Evolutionary conservation across 2,113 vertebrate genomes (phyloP), one percentile per base, ranked within the genome.

Genomic region (Cygnus atratus): DNA sequence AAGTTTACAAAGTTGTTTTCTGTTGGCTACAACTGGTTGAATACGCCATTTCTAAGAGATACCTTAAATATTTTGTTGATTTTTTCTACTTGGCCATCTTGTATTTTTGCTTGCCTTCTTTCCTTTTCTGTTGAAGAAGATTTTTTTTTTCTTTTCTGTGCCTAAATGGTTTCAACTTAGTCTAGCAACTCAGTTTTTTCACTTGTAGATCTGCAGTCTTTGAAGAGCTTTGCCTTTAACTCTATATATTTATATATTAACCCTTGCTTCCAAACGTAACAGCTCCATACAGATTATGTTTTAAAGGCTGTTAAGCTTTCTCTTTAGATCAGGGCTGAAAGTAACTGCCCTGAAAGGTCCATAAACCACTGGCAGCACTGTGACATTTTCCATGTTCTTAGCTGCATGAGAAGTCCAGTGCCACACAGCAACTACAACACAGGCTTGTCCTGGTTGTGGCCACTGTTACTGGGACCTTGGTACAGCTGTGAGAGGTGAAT

Each of bases 81-180:
- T 52, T 90, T 87, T 89, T 59, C 84, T 50, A 10, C 58, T 84
- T 90, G 54, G 61, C 10, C 20, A 12, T 48, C 35, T 44, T 67
- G 33, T 63, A 79, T 44, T 79, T 91, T 91, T 94, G 18, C 54
- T 87, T 85, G 26, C 20, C 37, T 58, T 65, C 39, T 86, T 79
- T 63, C 29, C 39, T 79, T 41, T 87, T 70, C 62, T 85, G 17
- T 76, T 79, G 33, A 85, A 91, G 39, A 80, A 26, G 58, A 39
- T 35, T 48, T 48, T 11, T 48, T 37, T 26, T 71, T 63, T 89
- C 57, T 29, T 73, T 95, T 86, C 63, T 66, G 1, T 76, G 52
- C 48, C 71, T 71, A 13, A 88, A 54, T 31, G 68, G 16, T 62
- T 61, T 89, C 29, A 78, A 15, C 2, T 35, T 84, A 14, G 6